Conservation (phyloP, 2,113 vertebrate species). For the Chionomys nivalis region DNA sequence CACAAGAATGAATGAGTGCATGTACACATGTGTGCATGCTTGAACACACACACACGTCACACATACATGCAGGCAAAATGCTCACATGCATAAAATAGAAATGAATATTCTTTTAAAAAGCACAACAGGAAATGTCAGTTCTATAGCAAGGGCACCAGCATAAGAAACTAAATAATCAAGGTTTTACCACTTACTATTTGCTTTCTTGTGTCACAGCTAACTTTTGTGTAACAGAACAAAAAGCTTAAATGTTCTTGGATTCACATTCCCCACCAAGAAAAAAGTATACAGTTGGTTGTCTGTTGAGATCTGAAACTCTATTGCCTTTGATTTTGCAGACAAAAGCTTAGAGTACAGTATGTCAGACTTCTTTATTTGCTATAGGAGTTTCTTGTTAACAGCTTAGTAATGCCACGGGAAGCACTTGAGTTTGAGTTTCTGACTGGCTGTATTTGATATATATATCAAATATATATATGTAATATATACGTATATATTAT, state of each 20-base stretch:
- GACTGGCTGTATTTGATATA: background rate
- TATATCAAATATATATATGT: no score
- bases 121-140: background rate
- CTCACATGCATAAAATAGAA: no score
- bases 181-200: background rate
- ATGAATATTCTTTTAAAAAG: background rate
- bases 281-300: background rate
- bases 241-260: background rate
- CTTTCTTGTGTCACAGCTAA: background rate
- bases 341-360: background rate
- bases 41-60: no score
- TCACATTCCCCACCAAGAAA: background rate
- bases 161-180: background rate
- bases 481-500: background rate
- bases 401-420: constrained; percentile 42
- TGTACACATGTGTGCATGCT: background rate
- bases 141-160: background rate
- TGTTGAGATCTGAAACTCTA: background rate
- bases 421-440: constrained; percentile 39
- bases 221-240: background rate
- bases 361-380: constrained; percentile 18
- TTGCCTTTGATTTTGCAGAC: background rate
- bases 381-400: constrained; percentile 1
- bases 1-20: background rate
- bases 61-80: background rate